A percentile compares a stretch with the other conserved stretches of the same genome.
phyloP scores from a whole-genome alignment of 2,113 vertebrate genomes.

The Smithornis capensis region DNA sequence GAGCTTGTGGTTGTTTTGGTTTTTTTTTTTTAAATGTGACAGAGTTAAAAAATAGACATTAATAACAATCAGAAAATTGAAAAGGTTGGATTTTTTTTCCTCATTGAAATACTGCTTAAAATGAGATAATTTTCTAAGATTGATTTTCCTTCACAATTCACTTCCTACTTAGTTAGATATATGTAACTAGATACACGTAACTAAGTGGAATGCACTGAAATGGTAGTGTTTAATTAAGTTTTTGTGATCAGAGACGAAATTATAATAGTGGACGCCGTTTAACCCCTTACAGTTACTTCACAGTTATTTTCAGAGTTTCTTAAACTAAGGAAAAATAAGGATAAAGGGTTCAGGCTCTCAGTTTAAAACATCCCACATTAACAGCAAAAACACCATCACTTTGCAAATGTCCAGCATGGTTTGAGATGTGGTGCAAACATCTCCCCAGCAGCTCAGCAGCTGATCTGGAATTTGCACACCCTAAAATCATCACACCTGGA shows the following conservation, averaged over 20 bases:
- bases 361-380: not conserved
- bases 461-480: not conserved
- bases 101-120: not conserved
- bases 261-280: not conserved
- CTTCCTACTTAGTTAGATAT: too few species aligned
- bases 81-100: accelerated
- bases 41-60: not conserved
- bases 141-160: not conserved
- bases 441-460: not conserved
- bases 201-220: not conserved
- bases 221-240: not conserved
- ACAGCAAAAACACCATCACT: not conserved
- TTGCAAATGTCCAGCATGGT: accelerated
- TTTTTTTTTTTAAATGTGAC: not conserved
- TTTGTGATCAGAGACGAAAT: not conserved
- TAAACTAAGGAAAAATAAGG: not conserved
- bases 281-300: not conserved
- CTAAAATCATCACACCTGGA: not conserved
- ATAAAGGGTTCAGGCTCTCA: not conserved
- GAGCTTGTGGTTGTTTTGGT: not conserved
- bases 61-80: not conserved
- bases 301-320: not conserved
- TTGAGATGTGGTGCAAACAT: not conserved
- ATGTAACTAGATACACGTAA: not conserved
- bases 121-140: not conserved